Evolutionary conservation across 2,888 invertebrate species (phyloP).

Genomic region (Drosophila sordidapex): DNA sequence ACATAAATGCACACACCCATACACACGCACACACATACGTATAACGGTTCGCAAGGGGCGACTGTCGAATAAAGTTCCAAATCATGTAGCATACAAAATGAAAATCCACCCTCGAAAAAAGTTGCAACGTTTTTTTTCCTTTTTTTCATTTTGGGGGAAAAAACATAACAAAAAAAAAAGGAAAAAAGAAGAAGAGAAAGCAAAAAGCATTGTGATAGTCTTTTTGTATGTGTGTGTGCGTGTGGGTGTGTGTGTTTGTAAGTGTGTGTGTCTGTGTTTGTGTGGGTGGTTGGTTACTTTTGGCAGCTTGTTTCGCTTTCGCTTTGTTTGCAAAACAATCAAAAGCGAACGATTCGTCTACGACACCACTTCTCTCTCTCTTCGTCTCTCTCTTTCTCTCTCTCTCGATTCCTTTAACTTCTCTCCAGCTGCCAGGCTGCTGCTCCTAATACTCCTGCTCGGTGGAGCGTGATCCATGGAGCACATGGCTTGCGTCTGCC

Average conservation of each 20-base stretch:
- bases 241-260: conserved; percentile 7
- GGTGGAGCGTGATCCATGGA: conserved; percentile 47
- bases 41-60: conserved; percentile 37
- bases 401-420: neutral
- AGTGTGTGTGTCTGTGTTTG: conserved; percentile 22
- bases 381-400: neutral
- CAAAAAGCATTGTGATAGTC: conserved; percentile 64
- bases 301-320: conserved; percentile 59
- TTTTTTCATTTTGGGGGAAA: conserved; percentile 59
- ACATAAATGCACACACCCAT: conserved; percentile 15
- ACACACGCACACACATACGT: conserved; percentile 11
- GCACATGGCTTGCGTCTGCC: conserved; percentile 55
- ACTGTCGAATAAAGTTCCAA: conserved; percentile 76
- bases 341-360: conserved; percentile 65
- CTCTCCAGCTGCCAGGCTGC: neutral
- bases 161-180: conserved; percentile 30
- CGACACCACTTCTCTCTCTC: conserved; percentile 17
- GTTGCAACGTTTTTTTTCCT: conserved; percentile 64
- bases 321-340: conserved; percentile 81
- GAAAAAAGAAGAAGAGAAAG: conserved; percentile 30
- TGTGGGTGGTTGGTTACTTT: conserved; percentile 35
- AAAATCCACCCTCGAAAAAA: conserved; percentile 80
- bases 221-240: conserved; percentile 1
- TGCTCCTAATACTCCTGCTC: conserved; percentile 27
- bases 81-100: conserved; percentile 81